Percentiles rank a stretch among this genome's conserved stretches.
phyloP scores from a whole-genome alignment of 2,888 invertebrate genomes.

The Mythimna ferrago region DNA sequence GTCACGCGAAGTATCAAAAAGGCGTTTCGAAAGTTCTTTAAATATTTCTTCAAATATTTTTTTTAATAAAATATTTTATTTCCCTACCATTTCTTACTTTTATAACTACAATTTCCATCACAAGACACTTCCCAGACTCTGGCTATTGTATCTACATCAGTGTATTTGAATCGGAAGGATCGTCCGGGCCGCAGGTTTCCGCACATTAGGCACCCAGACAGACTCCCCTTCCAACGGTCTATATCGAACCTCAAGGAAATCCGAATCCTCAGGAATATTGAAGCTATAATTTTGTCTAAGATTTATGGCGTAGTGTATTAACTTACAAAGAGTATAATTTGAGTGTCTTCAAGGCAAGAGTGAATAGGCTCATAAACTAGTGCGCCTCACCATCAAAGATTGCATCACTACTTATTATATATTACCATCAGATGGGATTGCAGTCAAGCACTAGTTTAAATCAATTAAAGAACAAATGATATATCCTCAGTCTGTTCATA shows the following conservation, averaged over 20 bases:
- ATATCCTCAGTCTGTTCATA: too few species aligned
- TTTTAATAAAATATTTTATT: background rate
- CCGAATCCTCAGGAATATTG: conserved; percentile 34
- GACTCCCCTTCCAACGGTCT: conserved; percentile 49
- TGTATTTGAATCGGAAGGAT: conserved; percentile 63
- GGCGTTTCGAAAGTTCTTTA: too few species aligned
- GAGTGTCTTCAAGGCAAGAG: too few species aligned
- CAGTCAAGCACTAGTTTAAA: too few species aligned
- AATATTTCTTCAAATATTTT: background rate
- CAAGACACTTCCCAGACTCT: background rate
- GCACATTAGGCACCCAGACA: conserved; percentile 63
- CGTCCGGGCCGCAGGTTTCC: conserved; percentile 58
- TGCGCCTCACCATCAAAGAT: too few species aligned
- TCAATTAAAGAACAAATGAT: too few species aligned
- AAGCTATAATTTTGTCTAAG: conserved; percentile 9
- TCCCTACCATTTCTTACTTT: background rate
- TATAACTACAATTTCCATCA: background rate
- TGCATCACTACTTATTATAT: too few species aligned
- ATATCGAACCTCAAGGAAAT: conserved; percentile 41
- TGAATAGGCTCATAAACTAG: too few species aligned
- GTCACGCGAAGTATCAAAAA: too few species aligned
- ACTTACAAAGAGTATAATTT: background rate
- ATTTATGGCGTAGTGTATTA: background rate
- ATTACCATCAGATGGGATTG: too few species aligned
- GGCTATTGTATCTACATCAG: conserved; percentile 25